Base-by-base conservation (phyloP, 2,797 vertebrate genomes). In the Eidolon dupreanum region DNA sequence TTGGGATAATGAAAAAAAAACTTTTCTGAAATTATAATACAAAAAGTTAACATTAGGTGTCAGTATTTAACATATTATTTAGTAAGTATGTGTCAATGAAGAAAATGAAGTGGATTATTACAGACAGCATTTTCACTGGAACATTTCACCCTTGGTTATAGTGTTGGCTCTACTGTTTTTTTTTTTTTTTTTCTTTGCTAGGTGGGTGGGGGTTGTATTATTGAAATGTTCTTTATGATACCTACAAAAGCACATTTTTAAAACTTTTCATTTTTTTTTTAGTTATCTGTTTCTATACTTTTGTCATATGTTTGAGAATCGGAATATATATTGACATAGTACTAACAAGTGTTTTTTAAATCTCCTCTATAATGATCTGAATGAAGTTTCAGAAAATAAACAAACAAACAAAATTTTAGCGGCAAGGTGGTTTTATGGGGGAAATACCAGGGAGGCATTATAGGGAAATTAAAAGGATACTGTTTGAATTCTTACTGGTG, bases 1-100 rank as follows among this genome's bases (percentile, higher is more conserved):
- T 70, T 55, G 41, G 12, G 8, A 36, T 82, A 74, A 12, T 65
- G 36, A 95, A 41, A 88, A 95, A 88, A 31, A 15, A 49, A 49
- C 49, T 66, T 73, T 83, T 97, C 86, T 82, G 90, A 98, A 97
- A 96, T 96, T 97, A 98, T 97, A 98, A 97, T 98, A 98, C 98
- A 98, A 94, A 97, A 98, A 98, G 96, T 98, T 98, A 98, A 98
- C 98, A 98, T 98, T 98, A 98, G 98, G 98, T 98, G 98, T 98
- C 98, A 98, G 98, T 98, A 97, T 99, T 98, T 98, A 98, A 98
- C 98, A 98, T 98, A 98, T 97, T 98, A 98, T 98, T 98, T 98
- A 97, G 82, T 77, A 28, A 97, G 57, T 94, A 53, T 95, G 17
- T 96, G 93, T 95, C 79, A 97, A 46, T 93, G 51, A 95, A 97